These are phyloP conservation scores for Meteorus cinctellus DNA, from an alignment of 2,888 invertebrate genomes.

Conservation along the genomic window DNA sequence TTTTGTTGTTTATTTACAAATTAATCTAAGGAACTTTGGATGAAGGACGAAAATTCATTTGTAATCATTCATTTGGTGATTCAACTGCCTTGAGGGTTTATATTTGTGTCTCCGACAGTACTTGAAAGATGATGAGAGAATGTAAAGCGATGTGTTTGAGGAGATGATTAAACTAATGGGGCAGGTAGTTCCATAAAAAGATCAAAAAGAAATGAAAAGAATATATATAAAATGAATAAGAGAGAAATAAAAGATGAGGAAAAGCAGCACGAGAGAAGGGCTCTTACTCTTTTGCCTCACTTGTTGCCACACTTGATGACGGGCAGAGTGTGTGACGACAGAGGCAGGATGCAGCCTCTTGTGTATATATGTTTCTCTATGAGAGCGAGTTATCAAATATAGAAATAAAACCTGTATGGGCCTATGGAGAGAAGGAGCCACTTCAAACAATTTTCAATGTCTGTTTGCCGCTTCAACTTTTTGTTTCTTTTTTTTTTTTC, in stretches of 20 bases:
- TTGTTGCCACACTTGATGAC: conserved; percentile 33
- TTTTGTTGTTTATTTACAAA: no score
- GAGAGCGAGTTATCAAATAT: conserved; percentile 67
- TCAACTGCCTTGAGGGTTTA: not conserved
- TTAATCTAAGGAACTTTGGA: no score
- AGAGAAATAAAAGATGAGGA: conserved; percentile 44
- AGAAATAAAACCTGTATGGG: conserved; percentile 59
- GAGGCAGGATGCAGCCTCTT: conserved; percentile 44
- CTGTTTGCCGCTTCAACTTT: conserved; percentile 56
- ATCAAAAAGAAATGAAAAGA: conserved; percentile 44
- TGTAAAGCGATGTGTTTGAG: not conserved
- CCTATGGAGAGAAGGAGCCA: conserved; percentile 48
- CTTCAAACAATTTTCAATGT: conserved; percentile 64
- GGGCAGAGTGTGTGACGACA: conserved; percentile 23
- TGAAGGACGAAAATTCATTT: no score
- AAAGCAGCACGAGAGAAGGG: conserved; percentile 45
- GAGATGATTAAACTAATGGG: conserved; percentile 6
- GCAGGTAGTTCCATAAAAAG: conserved; percentile 13
- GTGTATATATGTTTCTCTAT: not conserved
- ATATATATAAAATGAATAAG: conserved; percentile 39
- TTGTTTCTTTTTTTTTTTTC: not conserved
- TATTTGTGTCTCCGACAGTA: not conserved
- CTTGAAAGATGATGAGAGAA: not conserved
- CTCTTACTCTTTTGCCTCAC: conserved; percentile 32
- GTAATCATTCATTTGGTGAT: not conserved